Conservation (phyloP, 2,797 vertebrate genomes). For the Ficedula albicollis region DNA sequence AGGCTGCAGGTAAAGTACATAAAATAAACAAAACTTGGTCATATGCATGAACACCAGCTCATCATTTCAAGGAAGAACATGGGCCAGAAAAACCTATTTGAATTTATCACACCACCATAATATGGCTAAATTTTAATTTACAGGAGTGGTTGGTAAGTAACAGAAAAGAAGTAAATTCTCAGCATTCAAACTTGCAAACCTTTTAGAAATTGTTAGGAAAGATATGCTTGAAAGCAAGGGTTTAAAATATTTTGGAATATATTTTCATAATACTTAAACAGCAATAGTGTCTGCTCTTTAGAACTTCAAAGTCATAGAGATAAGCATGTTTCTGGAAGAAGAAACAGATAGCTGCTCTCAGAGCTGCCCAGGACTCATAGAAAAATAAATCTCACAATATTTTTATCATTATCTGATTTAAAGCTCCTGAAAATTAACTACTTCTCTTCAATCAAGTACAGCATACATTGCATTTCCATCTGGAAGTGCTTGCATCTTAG, state of each 20-base stretch:
- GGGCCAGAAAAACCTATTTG: background rate
- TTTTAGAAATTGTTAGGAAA: background rate
- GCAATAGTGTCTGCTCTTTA: background rate
- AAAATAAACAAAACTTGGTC: background rate
- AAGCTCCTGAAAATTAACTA: background rate
- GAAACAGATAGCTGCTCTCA: background rate
- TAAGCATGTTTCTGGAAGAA: background rate
- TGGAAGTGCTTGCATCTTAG: background rate
- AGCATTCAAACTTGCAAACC: background rate
- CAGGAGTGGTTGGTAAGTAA: background rate
- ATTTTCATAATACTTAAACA: background rate
- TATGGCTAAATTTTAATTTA: background rate
- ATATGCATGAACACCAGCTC: background rate
- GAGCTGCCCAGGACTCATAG: background rate
- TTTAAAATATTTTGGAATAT: background rate
- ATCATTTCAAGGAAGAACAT: background rate
- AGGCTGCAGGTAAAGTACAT: background rate
- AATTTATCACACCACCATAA: background rate
- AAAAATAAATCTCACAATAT: background rate
- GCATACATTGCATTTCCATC: rapidly evolving
- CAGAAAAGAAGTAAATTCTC: background rate
- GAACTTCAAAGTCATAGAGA: background rate
- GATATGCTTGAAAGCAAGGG: background rate
- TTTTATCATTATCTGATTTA: background rate
- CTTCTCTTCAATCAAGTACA: background rate